These are phyloP conservation scores for Tetranychus cinnabarinus DNA, from an alignment of 1,140 invertebrate species.

Conservation along the genomic window DNA sequence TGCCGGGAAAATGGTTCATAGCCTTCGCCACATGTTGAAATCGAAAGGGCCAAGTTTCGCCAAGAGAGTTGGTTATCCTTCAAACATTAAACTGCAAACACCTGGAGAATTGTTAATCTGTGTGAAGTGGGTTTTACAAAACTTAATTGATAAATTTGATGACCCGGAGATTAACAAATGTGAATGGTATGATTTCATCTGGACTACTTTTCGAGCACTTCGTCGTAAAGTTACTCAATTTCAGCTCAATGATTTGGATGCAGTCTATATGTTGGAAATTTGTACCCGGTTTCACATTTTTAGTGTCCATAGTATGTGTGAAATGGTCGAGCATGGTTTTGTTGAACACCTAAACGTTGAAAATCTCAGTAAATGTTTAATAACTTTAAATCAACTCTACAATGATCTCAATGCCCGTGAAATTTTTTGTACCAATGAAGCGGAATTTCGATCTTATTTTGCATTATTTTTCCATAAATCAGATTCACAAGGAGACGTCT, in stretches of 20 bases:
- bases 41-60: too few relatives aligned
- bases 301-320: constrained; percentile 62
- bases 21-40: too few relatives aligned
- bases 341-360: constrained; percentile 91
- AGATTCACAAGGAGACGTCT: constrained; percentile 29
- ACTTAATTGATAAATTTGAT: constrained; percentile 38
- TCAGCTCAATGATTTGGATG: constrained; percentile 54
- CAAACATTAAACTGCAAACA: too few relatives aligned
- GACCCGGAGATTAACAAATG: constrained; percentile 24
- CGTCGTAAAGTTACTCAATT: constrained; percentile 86
- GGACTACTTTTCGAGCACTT: constrained; percentile 72
- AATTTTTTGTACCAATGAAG: constrained; percentile 44
- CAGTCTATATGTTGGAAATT: constrained; percentile 68
- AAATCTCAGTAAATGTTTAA: constrained; percentile 84
- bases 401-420: constrained; percentile 40
- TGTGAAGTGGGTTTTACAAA: constrained; percentile 65
- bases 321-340: constrained; percentile 60
- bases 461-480: constrained; percentile 68
- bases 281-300: constrained; percentile 93
- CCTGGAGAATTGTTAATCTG: constrained; percentile 17
- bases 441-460: constrained; percentile 79
- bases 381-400: constrained; percentile 78
- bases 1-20: too few relatives aligned
- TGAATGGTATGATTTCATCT: constrained; percentile 83
- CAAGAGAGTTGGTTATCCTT: too few relatives aligned